Conservation (phyloP, 2,113 vertebrate species). For the Sarotherodon lohbergeri region DNA sequence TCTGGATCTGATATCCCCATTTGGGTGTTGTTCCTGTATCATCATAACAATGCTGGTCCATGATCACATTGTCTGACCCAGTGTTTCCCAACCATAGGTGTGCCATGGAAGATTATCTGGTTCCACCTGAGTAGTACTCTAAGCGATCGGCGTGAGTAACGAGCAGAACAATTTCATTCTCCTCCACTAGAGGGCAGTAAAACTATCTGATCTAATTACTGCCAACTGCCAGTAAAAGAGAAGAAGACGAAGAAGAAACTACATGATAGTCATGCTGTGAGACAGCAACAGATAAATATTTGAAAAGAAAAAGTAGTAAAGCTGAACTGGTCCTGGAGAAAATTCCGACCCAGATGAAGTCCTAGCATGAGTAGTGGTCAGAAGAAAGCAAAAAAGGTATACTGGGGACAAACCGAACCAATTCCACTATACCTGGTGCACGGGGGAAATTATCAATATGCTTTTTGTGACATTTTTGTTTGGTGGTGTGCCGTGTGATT, state of each 20-base stretch:
- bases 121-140: not conserved
- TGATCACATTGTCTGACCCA: not conserved
- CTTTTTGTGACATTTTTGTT: not conserved
- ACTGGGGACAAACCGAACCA: not conserved
- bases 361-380: not conserved
- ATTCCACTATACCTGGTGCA: not conserved
- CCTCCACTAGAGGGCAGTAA: not conserved
- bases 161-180: not conserved
- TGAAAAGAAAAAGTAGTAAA: not conserved
- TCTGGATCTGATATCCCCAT: not conserved
- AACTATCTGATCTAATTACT: not conserved
- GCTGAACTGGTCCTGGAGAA: not conserved
- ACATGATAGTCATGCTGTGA: not conserved
- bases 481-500: rapidly evolving
- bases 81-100: not conserved
- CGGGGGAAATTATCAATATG: not conserved
- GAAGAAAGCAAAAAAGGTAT: not conserved
- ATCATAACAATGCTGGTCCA: not conserved
- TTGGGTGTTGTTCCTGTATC: not conserved
- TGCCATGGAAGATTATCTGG: not conserved
- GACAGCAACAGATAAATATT: not conserved
- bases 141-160: not conserved
- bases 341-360: not conserved
- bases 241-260: not conserved
- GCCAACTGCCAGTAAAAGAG: not conserved